Evolutionary conservation across 2,113 vertebrate genomes (phyloP).

Genomic region (Ammodytes marinus): DNA sequence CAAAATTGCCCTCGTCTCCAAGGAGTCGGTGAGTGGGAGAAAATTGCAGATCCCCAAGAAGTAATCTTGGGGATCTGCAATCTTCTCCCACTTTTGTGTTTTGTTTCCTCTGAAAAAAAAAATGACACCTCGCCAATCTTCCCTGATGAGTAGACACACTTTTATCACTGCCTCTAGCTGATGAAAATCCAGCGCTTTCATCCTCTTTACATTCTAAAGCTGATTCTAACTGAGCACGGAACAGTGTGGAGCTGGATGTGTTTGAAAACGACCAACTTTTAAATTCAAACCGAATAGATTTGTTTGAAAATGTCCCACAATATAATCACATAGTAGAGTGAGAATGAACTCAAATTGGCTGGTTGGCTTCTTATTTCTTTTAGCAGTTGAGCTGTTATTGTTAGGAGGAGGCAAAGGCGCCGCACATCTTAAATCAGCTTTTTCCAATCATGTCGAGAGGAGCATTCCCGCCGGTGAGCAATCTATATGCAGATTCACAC

Average conservation of each 20-base stretch:
- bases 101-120: slow-evolving; percentile 53
- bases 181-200: slow-evolving; percentile 60
- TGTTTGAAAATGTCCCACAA: slow-evolving; percentile 3
- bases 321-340: slow-evolving; percentile 43
- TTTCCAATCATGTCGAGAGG: slow-evolving; percentile 70
- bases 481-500: slow-evolving; percentile 85
- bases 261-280: background rate
- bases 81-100: slow-evolving; percentile 45
- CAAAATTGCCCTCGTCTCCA: slow-evolving; percentile 63
- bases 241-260: slow-evolving; percentile 27
- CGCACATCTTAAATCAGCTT: slow-evolving; percentile 74
- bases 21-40: slow-evolving; percentile 34
- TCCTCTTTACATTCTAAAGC: slow-evolving; percentile 49
- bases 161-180: slow-evolving; percentile 43
- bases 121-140: slow-evolving; percentile 62
- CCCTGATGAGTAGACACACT: slow-evolving; percentile 49
- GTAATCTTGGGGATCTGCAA: too few relatives aligned
- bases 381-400: slow-evolving; percentile 53
- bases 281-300: background rate
- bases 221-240: background rate
- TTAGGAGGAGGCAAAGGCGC: slow-evolving; percentile 52
- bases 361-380: slow-evolving; percentile 23
- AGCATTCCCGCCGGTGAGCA: slow-evolving; percentile 63
- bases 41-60: slow-evolving; percentile 42
- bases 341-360: slow-evolving; percentile 38